A percentile compares a stretch with the other conserved stretches of the same genome.
phyloP scores from a whole-genome alignment of 2,113 vertebrate genomes.

The Protomyctophum bolini region DNA sequence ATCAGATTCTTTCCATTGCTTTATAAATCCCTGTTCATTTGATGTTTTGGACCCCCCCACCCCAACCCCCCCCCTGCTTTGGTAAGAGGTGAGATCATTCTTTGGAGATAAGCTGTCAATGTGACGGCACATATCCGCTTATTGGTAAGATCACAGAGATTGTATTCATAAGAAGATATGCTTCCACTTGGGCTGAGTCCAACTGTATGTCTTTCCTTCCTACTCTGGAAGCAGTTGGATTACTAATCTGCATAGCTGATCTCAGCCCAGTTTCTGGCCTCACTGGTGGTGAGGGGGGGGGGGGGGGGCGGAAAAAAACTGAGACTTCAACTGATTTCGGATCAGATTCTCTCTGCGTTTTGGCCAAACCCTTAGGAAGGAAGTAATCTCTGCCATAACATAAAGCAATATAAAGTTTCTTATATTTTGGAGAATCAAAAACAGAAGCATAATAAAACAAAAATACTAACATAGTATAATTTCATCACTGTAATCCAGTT shows the following conservation, averaged over 20 bases:
- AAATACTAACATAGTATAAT: slow-evolving; percentile 88
- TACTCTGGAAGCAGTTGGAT: not conserved
- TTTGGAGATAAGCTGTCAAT: slow-evolving; percentile 18
- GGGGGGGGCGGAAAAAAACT: not conserved
- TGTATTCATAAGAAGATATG: no score
- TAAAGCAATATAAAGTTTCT: slow-evolving; percentile 80
- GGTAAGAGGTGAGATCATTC: slow-evolving; percentile 30
- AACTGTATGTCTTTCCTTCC: not conserved
- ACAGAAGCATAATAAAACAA: slow-evolving; percentile 82
- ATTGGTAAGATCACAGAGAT: no score
- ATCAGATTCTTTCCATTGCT: slow-evolving; percentile 57
- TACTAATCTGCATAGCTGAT: not conserved
- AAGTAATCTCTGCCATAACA: slow-evolving; percentile 76
- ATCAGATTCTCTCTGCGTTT: slow-evolving; percentile 23
- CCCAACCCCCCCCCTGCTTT: slow-evolving; percentile 24
- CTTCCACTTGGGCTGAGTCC: slow-evolving; percentile 8
- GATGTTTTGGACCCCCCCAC: not conserved
- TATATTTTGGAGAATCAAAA: slow-evolving; percentile 87
- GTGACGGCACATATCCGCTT: slow-evolving; percentile 12
- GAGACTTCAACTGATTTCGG: slow-evolving; percentile 34
- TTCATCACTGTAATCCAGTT: slow-evolving; percentile 87
- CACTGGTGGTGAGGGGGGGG: not conserved
- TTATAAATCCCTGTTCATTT: slow-evolving; percentile 29
- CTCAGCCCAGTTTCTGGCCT: slow-evolving; percentile 6
- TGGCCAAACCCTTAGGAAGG: slow-evolving; percentile 64